A percentile compares a stretch with the other conserved stretches of the same genome.
phyloP scores from a whole-genome alignment of 2,797 vertebrate species.

The Triplophysa bombifrons region DNA sequence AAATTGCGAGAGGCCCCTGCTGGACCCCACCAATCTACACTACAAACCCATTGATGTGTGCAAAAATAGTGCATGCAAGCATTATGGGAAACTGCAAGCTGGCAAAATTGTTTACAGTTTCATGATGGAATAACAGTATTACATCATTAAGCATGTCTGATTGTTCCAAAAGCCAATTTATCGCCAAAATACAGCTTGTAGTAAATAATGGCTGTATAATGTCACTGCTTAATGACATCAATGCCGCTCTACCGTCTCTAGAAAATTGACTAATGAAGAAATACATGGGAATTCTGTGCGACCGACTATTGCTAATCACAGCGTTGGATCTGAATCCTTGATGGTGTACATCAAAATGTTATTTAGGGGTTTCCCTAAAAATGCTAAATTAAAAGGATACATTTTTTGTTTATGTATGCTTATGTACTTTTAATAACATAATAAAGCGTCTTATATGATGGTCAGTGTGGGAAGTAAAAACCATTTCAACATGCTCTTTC shows the following conservation, averaged over 20 bases:
- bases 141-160: not conserved
- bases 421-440: constrained; percentile 14
- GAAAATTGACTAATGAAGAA: constrained; percentile 34
- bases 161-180: not conserved
- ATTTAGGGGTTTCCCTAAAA: constrained; percentile 42
- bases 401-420: not conserved
- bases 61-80: not conserved
- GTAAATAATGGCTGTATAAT: constrained; percentile 3
- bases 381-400: not conserved
- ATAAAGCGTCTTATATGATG: not conserved
- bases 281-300: constrained; percentile 24
- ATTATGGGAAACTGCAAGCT: not conserved
- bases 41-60: not conserved
- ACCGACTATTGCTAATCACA: constrained; percentile 34
- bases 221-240: constrained; percentile 7
- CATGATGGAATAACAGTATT: not conserved
- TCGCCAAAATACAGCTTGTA: constrained; percentile 1
- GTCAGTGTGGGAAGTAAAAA: not conserved
- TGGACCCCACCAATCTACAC: constrained; percentile 22
- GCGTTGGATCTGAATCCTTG: constrained; percentile 34
- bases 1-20: constrained; percentile 18
- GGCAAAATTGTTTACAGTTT: not conserved
- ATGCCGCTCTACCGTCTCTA: constrained; percentile 18
- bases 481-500: not conserved
- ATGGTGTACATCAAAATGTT: constrained; percentile 14